Evolutionary conservation across 2,797 vertebrate genomes (phyloP), one percentile per base, ranked within the genome.

Genomic region (Labroides dimidiatus): DNA sequence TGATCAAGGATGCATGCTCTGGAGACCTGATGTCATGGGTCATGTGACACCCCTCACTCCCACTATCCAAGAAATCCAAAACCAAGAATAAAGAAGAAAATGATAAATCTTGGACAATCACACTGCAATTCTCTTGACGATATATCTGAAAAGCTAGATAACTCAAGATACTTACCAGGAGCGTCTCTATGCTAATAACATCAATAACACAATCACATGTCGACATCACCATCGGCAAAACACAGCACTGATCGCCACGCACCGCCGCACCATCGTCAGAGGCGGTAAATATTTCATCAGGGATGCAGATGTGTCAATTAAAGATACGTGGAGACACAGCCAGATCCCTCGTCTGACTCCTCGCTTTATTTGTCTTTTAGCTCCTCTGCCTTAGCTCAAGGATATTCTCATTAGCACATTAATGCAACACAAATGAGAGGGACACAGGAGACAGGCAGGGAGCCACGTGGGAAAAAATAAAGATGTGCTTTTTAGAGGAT

Each of bases 321-420:
- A 92, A 93, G 72, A 84, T 85, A 84, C 67, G 73, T 81, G 50
- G 80, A 86, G 83, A 82, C 81, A 69, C 79, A 84, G 78, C 80
- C 1, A 82, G 87, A 77, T 78, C 76, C 62, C 80, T 72, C 66
- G 20, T 79, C 78, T 80, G 81, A 67, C 76, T 81, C 81, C 74
- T 69, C 30, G 15, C 78, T 84, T 86, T 91, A 83, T 91, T 91
- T 90, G 84, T 87, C 81, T 89, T 87, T 84, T 82, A 77, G 84
- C 63, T 76, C 53, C 80, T 87, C 71, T 64, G 63, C 78, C 55
- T 39, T 85, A 58, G 91, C 90, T 92, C 82, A 89, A 91, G 87
- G 93, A 93, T 91, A 92, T 93, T 92, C 90, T 93, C 88, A 93
- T 93, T 93, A 94, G 89, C 90, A 91, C 92, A 90, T 92, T 91